These are phyloP conservation scores for Diachrysia chrysitis DNA, from an alignment of 2,888 invertebrate species.

Conservation along the genomic window DNA sequence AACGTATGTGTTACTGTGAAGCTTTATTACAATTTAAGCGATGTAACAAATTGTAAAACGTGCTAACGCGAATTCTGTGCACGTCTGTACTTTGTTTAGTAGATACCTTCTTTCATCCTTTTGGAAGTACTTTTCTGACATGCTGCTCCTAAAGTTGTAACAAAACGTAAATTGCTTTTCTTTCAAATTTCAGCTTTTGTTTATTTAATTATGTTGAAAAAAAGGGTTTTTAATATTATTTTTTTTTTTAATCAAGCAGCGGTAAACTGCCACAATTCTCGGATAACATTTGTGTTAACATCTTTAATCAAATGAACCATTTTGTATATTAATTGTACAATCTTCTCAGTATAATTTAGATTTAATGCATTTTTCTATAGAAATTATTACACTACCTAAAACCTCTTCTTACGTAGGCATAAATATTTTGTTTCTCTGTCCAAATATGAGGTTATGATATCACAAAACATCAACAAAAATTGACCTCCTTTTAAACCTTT, in stretches of 20 bases:
- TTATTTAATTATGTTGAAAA: constrained; percentile 23
- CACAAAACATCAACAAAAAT: constrained; percentile 40
- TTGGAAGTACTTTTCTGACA: constrained; percentile 73
- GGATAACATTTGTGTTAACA: not conserved
- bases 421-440: not conserved
- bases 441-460: constrained; percentile 15
- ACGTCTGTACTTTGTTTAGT: constrained; percentile 80
- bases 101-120: constrained; percentile 77
- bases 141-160: constrained; percentile 65
- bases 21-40: constrained; percentile 88
- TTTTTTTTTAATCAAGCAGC: not conserved
- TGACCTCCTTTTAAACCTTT: constrained; percentile 42
- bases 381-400: too few relatives aligned
- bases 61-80: constrained; percentile 81
- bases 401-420: not conserved
- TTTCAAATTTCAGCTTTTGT: constrained; percentile 25
- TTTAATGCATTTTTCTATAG: too few relatives aligned
- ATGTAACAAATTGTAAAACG: constrained; percentile 87
- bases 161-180: constrained; percentile 49
- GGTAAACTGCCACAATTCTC: not conserved
- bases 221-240: not conserved
- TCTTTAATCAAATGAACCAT: not conserved
- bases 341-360: too few relatives aligned
- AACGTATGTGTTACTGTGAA: constrained; percentile 80
- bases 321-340: too few relatives aligned